Evolutionary conservation across 2,888 invertebrate species (phyloP).

Genomic region (Trachelus iudaicus): DNA sequence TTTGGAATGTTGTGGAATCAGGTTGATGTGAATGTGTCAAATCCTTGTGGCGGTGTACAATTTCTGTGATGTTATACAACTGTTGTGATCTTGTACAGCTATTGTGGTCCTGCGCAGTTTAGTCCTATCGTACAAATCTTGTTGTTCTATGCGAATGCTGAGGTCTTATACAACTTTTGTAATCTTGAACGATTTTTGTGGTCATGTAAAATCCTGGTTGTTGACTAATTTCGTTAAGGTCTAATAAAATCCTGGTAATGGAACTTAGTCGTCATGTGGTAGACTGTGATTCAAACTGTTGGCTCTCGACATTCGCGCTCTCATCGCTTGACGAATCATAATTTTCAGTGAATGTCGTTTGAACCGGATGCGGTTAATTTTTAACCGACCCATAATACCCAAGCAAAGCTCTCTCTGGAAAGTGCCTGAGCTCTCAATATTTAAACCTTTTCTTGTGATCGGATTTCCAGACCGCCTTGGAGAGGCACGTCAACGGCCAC

Average conservation of each 20-base stretch:
- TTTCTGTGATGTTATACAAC: too few species aligned
- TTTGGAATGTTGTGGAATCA: background rate
- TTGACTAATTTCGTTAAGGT: background rate
- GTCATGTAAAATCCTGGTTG: background rate
- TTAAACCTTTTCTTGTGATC: conserved; percentile 50
- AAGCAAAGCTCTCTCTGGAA: conserved; percentile 35
- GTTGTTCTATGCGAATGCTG: background rate
- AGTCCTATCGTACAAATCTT: background rate
- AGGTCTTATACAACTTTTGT: background rate
- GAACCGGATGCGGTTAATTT: background rate
- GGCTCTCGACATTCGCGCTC: background rate
- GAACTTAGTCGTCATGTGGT: background rate
- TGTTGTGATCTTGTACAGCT: too few species aligned
- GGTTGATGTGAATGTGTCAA: background rate
- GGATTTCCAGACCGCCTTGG: conserved; percentile 76
- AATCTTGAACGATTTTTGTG: background rate
- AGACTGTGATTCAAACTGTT: background rate
- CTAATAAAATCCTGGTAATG: background rate
- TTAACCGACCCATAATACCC: background rate
- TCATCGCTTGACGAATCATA: background rate
- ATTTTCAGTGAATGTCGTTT: background rate
- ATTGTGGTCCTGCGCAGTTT: too few species aligned
- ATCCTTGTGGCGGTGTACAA: background rate
- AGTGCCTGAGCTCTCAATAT: conserved; percentile 19
- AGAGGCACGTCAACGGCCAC: conserved; percentile 94